A percentile compares a stretch with the other conserved stretches of the same genome.
phyloP scores from a whole-genome alignment of 2,797 vertebrate genomes.

The Furcifer pardalis region DNA sequence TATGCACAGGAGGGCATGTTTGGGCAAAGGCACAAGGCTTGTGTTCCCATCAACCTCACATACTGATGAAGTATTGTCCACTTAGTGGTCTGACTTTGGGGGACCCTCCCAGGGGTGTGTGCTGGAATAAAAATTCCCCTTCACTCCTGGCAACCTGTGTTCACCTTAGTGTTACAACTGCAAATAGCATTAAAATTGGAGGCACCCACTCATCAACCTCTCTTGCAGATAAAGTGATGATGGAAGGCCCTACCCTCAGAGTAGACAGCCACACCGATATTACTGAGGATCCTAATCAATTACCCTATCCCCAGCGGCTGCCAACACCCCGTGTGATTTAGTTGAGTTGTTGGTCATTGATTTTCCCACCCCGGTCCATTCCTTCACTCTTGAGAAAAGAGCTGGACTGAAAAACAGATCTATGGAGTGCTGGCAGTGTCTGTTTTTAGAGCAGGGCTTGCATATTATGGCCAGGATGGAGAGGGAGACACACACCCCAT shows the following conservation, averaged over 20 bases:
- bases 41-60: neutral
- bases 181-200: conserved; percentile 11
- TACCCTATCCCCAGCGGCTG: conserved; percentile 58
- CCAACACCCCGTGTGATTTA: conserved; percentile 75
- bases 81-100: fast-evolving
- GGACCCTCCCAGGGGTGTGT: neutral
- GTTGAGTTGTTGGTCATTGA: conserved; percentile 84
- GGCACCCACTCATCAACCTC: conserved; percentile 4
- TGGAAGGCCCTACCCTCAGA: conserved; percentile 85
- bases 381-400: conserved; percentile 32
- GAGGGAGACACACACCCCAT: too few relatives aligned
- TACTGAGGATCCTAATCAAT: conserved; percentile 85
- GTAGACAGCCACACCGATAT: conserved; percentile 86
- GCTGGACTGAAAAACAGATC: neutral
- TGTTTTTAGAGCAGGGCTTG: fast-evolving
- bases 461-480: neutral
- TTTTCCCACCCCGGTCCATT: conserved; percentile 62
- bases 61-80: neutral
- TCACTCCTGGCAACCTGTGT: fast-evolving
- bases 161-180: neutral
- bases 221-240: conserved; percentile 79
- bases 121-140: neutral
- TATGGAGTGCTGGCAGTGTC: neutral
- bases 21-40: neutral
- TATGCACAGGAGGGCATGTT: neutral